Conservation (phyloP, 1,140 invertebrate species). For the Popillia japonica region DNA sequence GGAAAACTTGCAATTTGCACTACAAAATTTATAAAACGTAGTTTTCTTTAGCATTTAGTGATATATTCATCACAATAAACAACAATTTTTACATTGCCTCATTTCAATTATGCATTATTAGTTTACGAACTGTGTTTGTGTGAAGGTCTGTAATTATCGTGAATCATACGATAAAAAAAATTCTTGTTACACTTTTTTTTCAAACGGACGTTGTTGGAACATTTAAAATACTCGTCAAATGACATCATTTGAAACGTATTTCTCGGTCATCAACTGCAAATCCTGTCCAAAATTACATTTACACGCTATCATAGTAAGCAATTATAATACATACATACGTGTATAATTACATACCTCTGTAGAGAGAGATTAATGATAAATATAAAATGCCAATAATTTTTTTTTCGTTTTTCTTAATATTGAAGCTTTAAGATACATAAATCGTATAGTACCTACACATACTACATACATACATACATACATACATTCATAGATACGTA, state of each 20-base stretch:
- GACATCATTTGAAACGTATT: background rate
- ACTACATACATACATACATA: too few species aligned
- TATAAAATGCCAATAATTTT: background rate
- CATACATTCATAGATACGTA: too few species aligned
- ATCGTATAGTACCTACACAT: too few species aligned
- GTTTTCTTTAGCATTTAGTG: too few species aligned
- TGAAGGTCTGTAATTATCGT: background rate
- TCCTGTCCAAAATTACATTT: background rate
- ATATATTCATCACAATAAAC: too few species aligned
- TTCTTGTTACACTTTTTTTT: constrained; percentile 7
- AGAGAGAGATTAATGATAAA: background rate
- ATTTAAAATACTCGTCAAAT: background rate
- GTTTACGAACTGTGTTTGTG: background rate
- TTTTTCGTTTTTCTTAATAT: background rate
- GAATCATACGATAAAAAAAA: constrained; percentile 2
- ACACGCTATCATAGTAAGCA: background rate
- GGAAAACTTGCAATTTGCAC: too few species aligned
- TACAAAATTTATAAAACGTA: too few species aligned
- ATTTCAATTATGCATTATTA: too few species aligned
- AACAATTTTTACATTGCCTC: too few species aligned
- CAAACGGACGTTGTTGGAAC: background rate
- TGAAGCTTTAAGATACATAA: background rate
- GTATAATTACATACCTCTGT: background rate
- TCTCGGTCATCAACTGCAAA: background rate
- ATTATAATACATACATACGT: background rate